These are phyloP conservation scores for Drosophila greeni DNA, from an alignment of 2,888 invertebrate species.

Conservation along the genomic window DNA sequence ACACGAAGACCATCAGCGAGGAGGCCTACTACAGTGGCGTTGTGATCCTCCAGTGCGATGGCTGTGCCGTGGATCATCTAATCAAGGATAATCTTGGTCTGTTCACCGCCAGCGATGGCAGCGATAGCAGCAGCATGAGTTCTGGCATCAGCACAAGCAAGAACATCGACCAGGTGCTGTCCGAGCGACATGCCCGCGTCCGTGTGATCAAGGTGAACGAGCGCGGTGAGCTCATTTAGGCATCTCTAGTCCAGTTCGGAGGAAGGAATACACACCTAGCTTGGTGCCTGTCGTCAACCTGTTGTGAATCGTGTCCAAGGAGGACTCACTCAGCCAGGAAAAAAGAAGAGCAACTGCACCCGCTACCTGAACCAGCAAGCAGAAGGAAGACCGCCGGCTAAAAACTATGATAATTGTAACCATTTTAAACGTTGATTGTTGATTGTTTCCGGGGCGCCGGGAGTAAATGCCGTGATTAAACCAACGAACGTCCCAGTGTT, in stretches of 20 bases:
- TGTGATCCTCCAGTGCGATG: slow-evolving; percentile 77
- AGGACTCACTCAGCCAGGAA: slow-evolving; percentile 26
- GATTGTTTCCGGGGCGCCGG: slow-evolving; percentile 26
- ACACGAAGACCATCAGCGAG: slow-evolving; percentile 75
- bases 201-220: slow-evolving; percentile 75
- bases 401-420: slow-evolving; percentile 34
- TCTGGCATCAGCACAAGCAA: slow-evolving; percentile 51
- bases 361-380: slow-evolving; percentile 3
- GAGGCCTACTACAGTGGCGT: slow-evolving; percentile 75
- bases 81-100: slow-evolving; percentile 76
- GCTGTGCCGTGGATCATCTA: slow-evolving; percentile 76
- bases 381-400: slow-evolving; percentile 29
- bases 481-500: slow-evolving; percentile 21
- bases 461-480: slow-evolving; percentile 39
- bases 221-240: slow-evolving; percentile 75
- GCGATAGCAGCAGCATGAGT: slow-evolving; percentile 58
- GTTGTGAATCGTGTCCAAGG: slow-evolving; percentile 28
- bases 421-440: slow-evolving; percentile 23
- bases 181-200: slow-evolving; percentile 70
- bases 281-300: slow-evolving; percentile 23
- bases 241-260: slow-evolving; percentile 54
- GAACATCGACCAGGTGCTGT: slow-evolving; percentile 71
- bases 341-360: slow-evolving; percentile 3
- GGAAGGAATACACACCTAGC: neutral
- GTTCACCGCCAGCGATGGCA: slow-evolving; percentile 69